Base-by-base conservation (phyloP, 1,140 invertebrate species). In the Meloidogyne floridensis region DNA sequence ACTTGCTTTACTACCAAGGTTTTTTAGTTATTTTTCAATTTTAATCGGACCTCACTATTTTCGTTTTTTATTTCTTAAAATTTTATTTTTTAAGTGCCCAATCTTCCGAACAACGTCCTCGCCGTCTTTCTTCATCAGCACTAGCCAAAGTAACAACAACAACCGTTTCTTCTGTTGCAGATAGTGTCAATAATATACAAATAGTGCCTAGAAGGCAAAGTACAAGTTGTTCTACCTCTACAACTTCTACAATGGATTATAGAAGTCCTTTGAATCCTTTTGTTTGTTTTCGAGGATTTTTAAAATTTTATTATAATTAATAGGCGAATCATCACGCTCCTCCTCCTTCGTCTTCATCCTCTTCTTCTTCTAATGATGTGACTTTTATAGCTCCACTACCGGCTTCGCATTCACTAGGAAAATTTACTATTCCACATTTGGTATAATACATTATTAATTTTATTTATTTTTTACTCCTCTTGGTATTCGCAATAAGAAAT, bases 31-130 rank as follows among this genome's bases (percentile, higher is more conserved):
- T 77, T 69, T 59, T 15, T 18, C 13, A n/a, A 32, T 32, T 32
- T 0, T 32, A 32, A 2, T 32, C 32, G 32, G 2, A 32, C 2
- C 2, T 32, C 32, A 2, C 32, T 76, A 13, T 13, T 15, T 42
- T 13, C 11, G 11, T 59, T 53, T 43, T 71, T 79, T 5, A 11
- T 1, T 78, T 72, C 3, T 15, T n/a, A 72, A 7, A 9, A 51
- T 15, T 15, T 59, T 59, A n/a, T 13, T n/a, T n/a, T n/a, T 78
- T 65, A 53, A 78, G 77, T 51, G 77, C 77, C 18, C 77, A 79
- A 71, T 79, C 77, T 6, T 79, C 65, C 18, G 77, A 79, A 47
- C 77, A 79, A 47, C 77, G 77, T 69, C 77, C 77, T 11, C 77
- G 77, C 9, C 77, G 77, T 72, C 77, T 79, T 79, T 79, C 77